Evolutionary conservation across 2,797 vertebrate genomes (phyloP).

Genomic region (Sebastes wilsoni): DNA sequence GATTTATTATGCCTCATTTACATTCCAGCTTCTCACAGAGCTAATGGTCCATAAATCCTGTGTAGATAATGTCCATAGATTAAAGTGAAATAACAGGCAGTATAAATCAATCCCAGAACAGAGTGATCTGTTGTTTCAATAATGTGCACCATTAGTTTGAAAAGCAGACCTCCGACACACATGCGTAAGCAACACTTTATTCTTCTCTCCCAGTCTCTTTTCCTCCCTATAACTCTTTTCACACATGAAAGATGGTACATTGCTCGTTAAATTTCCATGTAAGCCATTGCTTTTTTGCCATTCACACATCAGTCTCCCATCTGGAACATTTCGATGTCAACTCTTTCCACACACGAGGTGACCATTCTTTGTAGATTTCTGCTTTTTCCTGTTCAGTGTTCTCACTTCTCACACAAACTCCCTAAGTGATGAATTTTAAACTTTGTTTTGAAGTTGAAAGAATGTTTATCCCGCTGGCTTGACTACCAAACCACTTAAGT

Average conservation of each 20-base stretch:
- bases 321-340: neutral
- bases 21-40: conserved; percentile 69
- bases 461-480: neutral
- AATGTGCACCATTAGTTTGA: conserved; percentile 70
- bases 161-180: conserved; percentile 48
- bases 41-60: conserved; percentile 78
- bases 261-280: neutral
- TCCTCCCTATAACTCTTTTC: conserved; percentile 11
- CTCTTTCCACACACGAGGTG: neutral
- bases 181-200: conserved; percentile 25
- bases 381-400: neutral
- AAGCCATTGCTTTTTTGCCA: neutral
- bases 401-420: neutral
- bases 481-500: neutral
- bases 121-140: conserved; percentile 71
- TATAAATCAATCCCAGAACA: conserved; percentile 71
- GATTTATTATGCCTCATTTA: conserved; percentile 78
- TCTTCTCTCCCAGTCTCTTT: conserved; percentile 5
- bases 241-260: neutral
- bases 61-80: conserved; percentile 74
- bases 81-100: conserved; percentile 72
- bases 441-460: conserved; percentile 7
- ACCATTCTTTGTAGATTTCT: neutral
- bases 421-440: neutral
- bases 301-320: neutral